Percentiles rank a stretch among this genome's conserved stretches.
Evolutionary conservation across 2,797 vertebrate species (phyloP).

Genomic region (Karalla daura): DNA sequence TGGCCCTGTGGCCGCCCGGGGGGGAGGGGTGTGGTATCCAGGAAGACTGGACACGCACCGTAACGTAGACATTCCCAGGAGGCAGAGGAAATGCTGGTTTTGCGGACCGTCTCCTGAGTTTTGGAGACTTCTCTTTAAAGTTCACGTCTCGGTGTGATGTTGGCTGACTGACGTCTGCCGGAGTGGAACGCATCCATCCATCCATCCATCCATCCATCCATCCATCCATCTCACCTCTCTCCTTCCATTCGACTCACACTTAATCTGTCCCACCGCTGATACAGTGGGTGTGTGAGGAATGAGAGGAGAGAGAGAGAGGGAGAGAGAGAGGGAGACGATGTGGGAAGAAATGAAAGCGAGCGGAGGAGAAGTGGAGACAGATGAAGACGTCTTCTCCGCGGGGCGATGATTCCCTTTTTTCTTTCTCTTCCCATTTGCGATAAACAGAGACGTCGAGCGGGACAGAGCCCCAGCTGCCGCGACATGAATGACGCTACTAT

Average conservation of each 20-base stretch:
- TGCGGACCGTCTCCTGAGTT: constrained; percentile 14
- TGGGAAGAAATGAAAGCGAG: constrained; percentile 19
- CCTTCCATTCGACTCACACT: constrained; percentile 9
- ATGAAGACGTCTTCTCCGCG: constrained; percentile 29
- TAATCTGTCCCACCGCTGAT: constrained; percentile 4
- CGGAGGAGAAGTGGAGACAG: not conserved
- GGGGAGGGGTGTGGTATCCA: not conserved
- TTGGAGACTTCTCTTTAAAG: constrained; percentile 19
- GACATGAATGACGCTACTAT: constrained; percentile 36
- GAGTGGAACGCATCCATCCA: constrained; percentile 15
- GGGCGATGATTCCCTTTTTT: constrained; percentile 36
- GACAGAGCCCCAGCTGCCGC: constrained; percentile 3
- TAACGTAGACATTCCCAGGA: constrained; percentile 8
- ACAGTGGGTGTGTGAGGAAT: constrained; percentile 3
- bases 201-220: not conserved
- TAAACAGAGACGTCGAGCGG: constrained; percentile 21
- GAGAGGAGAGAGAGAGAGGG: not conserved
- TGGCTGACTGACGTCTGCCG: constrained; percentile 4
- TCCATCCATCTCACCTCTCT: not conserved
- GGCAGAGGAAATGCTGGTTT: constrained; percentile 3
- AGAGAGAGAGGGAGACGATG: constrained; percentile 3
- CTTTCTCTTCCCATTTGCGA: constrained; percentile 29
- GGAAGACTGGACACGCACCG: constrained; percentile 3
- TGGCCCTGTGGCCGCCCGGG: constrained; percentile 39
- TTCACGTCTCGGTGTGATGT: constrained; percentile 19